Evolutionary conservation across 1,140 invertebrate genomes (phyloP), one percentile per base, ranked within the genome.

Genomic region (Lasioglossum baleicum): DNA sequence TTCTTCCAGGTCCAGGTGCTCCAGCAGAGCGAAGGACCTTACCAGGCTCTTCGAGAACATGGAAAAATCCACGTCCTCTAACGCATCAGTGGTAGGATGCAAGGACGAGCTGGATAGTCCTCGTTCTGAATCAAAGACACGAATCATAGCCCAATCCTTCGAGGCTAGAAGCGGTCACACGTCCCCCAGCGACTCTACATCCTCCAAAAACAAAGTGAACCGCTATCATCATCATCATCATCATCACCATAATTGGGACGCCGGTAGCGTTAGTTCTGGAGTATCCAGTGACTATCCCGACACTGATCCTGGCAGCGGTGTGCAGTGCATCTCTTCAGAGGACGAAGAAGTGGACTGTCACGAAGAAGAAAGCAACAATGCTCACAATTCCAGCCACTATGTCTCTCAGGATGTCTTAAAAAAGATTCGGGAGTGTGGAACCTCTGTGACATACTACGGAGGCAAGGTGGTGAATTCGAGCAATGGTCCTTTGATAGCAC

Each of bases 391-490:
- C 10, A 90, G 94, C 64, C 95, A 96, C 84, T 96, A 95, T 83
- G 95, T 97, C 1, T 95, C 95, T 20, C 95, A 96, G 78, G 97
- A 97, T 87, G 96, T 97, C n/a, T 90, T 98, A 58, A 95, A 96
- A 81, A 97, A 97, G 92, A 97, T 98, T 83, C 94, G 97, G 64
- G 97, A 97, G 87, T 96, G 95, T 86, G 97, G 97, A 7, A 97
- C 96, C 0, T 96, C 96, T 7, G 95, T 97, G 1, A 98, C 97
- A 7, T 98, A 97, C 89, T 97, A 97, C 84, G 97, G 97, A 0
- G 97, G 97, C 4, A 95, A 96, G 88, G 95, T 97, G 17, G 94
- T 97, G 10, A 95, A 96, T 83, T 95, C 94, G 20, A 95, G 95
- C 88, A 94, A 94, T 72, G 95, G 95, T 2, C 95, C 95, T 11